These are phyloP conservation scores for Axea sp. DNA, from an alignment of 2,888 invertebrate species.

Conservation along the genomic window DNA sequence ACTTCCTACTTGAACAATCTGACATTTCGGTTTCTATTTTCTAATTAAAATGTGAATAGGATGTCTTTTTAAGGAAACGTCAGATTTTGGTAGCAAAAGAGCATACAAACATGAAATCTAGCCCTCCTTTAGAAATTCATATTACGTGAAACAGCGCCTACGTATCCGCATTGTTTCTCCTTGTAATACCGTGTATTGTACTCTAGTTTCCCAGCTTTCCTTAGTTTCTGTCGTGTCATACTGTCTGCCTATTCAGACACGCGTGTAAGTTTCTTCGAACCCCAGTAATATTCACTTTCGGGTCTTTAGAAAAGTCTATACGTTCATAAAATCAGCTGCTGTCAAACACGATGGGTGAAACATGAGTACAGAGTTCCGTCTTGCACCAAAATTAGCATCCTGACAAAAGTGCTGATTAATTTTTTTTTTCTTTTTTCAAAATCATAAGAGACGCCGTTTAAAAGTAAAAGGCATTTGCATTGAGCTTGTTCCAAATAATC, in stretches of 20 bases:
- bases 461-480: too few species aligned
- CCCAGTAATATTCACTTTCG: constrained; percentile 31
- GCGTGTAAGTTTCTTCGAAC: constrained; percentile 41
- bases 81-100: constrained; percentile 31
- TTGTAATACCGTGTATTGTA: constrained; percentile 50
- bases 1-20: too few species aligned
- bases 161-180: constrained; percentile 51
- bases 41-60: constrained; percentile 27
- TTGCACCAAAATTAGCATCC: constrained; percentile 15
- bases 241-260: constrained; percentile 47
- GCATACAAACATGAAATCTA: constrained; percentile 38
- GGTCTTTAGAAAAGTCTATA: constrained; percentile 3
- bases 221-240: constrained; percentile 45
- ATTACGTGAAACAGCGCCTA: constrained; percentile 46
- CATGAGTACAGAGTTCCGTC: neutral
- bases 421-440: too few species aligned
- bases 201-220: constrained; percentile 43
- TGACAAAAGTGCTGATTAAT: too few species aligned
- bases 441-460: too few species aligned
- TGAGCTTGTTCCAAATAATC: too few species aligned
- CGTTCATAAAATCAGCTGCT: constrained; percentile 22
- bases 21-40: neutral
- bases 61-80: constrained; percentile 22
- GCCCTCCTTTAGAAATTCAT: constrained; percentile 48
- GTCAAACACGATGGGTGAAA: constrained; percentile 13